phyloP scores from a whole-genome alignment of 2,797 vertebrate genomes.

The Poecilia gillii region DNA sequence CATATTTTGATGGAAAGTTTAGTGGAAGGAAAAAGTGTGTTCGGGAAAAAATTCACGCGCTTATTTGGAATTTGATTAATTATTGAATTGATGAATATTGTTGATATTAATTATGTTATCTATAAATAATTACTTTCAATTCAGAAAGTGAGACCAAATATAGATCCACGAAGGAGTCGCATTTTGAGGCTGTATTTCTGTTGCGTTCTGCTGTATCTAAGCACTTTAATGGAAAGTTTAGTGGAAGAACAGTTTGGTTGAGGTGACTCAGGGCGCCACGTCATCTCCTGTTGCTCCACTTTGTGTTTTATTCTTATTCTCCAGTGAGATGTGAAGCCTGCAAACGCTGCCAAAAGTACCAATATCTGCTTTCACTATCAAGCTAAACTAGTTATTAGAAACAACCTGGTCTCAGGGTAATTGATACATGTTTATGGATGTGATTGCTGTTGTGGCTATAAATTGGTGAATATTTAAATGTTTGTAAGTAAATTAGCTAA shows the following conservation, averaged over 20 bases:
- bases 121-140: background rate
- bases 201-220: background rate
- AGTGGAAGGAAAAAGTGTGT: background rate
- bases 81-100: too few species aligned
- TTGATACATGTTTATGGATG: background rate
- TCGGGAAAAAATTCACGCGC: background rate
- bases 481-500: background rate
- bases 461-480: background rate
- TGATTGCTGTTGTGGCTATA: background rate
- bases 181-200: background rate
- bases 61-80: too few species aligned
- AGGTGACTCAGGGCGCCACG: background rate
- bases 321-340: background rate
- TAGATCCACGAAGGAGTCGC: too few species aligned
- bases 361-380: background rate
- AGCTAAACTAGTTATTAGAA: background rate
- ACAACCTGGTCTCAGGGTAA: background rate
- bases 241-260: background rate
- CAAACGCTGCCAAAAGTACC: background rate
- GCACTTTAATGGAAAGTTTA: background rate
- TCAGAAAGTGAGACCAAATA: too few species aligned
- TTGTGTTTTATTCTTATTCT: background rate
- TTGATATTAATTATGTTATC: too few species aligned
- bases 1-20: background rate
- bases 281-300: background rate